Conservation (phyloP, 2,113 vertebrate genomes). For the Seriola rivoliana region DNA sequence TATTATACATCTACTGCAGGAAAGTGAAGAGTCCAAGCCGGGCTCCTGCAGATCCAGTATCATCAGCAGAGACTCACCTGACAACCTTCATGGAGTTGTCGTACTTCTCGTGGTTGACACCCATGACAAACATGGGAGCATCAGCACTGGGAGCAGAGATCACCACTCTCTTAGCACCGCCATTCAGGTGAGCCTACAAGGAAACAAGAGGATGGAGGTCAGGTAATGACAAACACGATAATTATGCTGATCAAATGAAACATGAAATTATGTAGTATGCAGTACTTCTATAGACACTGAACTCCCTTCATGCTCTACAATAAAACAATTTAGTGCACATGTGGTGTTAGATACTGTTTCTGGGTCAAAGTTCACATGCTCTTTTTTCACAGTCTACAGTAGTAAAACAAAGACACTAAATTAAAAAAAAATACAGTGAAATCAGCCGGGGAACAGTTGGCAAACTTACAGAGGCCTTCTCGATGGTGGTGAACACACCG, state of each 20-base stretch:
- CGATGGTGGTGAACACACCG: constrained; percentile 94
- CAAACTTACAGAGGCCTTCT: constrained; percentile 89
- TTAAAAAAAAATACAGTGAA: not conserved
- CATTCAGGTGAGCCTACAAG: constrained; percentile 91
- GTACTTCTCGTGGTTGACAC: constrained; percentile 94
- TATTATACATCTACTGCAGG: too few relatives aligned
- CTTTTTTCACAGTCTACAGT: too few relatives aligned
- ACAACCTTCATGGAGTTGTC: constrained; percentile 92
- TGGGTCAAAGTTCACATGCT: too few relatives aligned
- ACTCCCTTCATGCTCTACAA: too few relatives aligned
- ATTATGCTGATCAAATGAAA: too few relatives aligned
- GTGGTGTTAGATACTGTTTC: too few relatives aligned
- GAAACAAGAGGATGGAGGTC: not conserved
- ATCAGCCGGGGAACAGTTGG: not conserved
- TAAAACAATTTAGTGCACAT: too few relatives aligned
- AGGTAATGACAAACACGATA: too few relatives aligned
- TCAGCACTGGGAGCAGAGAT: constrained; percentile 96
- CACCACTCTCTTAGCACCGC: constrained; percentile 93
- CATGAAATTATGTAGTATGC: too few relatives aligned
- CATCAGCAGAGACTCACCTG: constrained; percentile 83
- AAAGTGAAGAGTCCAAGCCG: too few relatives aligned
- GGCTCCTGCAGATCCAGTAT: not conserved
- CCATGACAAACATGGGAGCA: constrained; percentile 97
- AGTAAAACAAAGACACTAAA: too few relatives aligned
- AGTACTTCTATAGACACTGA: too few relatives aligned